Percentiles rank a stretch among this genome's conserved stretches.
Conservation (phyloP, 2,113 vertebrate genomes). For the rabbit (Oryctolagus cuniculus) region DNA sequence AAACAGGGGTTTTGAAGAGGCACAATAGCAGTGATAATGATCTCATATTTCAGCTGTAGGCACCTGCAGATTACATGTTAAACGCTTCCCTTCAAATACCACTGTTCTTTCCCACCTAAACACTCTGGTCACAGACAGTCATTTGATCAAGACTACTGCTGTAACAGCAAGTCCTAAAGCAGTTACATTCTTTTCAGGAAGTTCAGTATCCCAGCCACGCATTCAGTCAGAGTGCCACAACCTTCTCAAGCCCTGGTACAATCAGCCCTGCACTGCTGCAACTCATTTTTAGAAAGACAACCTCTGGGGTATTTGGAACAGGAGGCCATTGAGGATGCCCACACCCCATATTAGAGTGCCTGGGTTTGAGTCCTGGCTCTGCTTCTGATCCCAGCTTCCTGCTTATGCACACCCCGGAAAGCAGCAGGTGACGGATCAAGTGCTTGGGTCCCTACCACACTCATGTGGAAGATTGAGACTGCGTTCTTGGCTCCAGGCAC, state of each 20-base stretch:
- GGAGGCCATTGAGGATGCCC: no score
- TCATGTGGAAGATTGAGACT: no score
- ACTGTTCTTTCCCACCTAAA: conserved; percentile 25
- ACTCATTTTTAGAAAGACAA: neutral
- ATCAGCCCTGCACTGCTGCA: no score
- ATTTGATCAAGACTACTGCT: neutral
- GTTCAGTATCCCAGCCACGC: accelerated
- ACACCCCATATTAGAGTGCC: no score
- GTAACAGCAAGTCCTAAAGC: neutral
- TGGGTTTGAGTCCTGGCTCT: no score
- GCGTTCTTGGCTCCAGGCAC: no score
- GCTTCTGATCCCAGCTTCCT: no score
- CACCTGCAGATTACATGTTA: neutral
- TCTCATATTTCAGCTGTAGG: neutral
- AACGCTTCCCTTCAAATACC: conserved; percentile 12
- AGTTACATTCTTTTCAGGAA: neutral
- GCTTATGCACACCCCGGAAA: no score
- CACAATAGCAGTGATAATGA: neutral
- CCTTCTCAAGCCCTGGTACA: neutral
- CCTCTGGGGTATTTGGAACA: neutral
- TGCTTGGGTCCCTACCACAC: no score
- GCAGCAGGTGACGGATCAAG: no score
- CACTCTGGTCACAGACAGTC: neutral
- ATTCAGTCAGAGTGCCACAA: neutral
- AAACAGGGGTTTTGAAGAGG: conserved; percentile 3